Conservation (phyloP, 2,888 invertebrate genomes). For the Agapetus fuscipes region DNA sequence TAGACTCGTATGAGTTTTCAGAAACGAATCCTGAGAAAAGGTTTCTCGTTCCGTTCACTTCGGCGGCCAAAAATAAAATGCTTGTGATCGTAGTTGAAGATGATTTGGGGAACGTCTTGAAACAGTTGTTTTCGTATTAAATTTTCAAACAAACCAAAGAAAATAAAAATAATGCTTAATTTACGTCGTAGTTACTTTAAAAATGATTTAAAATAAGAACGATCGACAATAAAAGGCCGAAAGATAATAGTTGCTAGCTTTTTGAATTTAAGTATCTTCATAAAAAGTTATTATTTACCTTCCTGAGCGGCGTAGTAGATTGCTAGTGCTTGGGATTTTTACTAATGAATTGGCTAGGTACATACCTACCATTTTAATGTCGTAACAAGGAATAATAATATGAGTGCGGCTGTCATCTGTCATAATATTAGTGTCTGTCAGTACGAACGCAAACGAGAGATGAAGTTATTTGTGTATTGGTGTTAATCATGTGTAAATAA, state of each 20-base stretch:
- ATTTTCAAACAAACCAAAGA: constrained; percentile 13
- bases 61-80: constrained; percentile 39
- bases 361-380: no score
- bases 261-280: no score
- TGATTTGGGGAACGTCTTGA: constrained; percentile 56
- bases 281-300: no score
- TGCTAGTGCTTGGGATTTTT: no score
- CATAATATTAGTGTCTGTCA: no score
- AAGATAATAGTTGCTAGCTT: background rate
- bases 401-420: no score
- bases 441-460: no score
- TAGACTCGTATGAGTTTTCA: constrained; percentile 54
- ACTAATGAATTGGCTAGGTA: no score
- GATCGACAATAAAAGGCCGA: constrained; percentile 21
- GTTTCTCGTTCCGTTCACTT: constrained; percentile 46
- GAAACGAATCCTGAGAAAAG: constrained; percentile 47
- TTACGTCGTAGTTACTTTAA: constrained; percentile 11
- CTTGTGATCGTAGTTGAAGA: constrained; percentile 57
- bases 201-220: constrained; percentile 18
- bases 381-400: no score
- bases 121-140: constrained; percentile 50
- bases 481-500: no score
- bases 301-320: no score
- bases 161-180: constrained; percentile 19
- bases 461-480: no score